Conservation (phyloP, 2,797 vertebrate genomes). For the Furcifer pardalis region DNA sequence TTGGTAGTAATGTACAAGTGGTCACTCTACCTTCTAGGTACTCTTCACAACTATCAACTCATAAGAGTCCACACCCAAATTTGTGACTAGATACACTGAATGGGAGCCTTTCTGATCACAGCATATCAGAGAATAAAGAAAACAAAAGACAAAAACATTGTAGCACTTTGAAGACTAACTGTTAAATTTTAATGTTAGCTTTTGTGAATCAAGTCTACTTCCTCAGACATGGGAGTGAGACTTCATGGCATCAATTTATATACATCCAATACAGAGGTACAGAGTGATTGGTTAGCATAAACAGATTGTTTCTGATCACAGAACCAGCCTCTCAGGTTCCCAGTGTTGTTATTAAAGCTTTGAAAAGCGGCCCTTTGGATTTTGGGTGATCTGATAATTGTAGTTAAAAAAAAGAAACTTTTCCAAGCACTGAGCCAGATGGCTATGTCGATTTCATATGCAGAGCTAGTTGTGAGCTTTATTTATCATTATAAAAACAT, state of each 20-base stretch:
- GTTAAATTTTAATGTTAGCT: too few relatives aligned
- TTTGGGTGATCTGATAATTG: background rate
- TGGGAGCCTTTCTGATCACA: background rate
- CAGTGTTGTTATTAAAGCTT: background rate
- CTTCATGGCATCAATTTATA: too few relatives aligned
- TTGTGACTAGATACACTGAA: background rate
- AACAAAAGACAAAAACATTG: too few relatives aligned
- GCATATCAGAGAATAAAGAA: too few relatives aligned
- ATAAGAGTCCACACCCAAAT: background rate
- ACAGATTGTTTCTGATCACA: too few relatives aligned
- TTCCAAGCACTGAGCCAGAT: background rate
- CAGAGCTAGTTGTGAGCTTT: background rate
- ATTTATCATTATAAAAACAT: background rate
- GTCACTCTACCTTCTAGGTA: too few relatives aligned
- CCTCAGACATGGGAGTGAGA: too few relatives aligned
- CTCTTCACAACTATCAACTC: background rate
- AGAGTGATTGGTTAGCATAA: too few relatives aligned
- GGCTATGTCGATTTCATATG: background rate
- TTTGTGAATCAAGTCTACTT: too few relatives aligned
- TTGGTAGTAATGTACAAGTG: too few relatives aligned
- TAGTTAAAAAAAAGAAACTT: background rate
- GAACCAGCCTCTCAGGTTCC: background rate
- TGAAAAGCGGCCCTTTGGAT: background rate
- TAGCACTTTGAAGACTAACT: too few relatives aligned
- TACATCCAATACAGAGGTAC: too few relatives aligned